phyloP scores from a whole-genome alignment of 2,113 vertebrate species.

The Piaya cayana region DNA sequence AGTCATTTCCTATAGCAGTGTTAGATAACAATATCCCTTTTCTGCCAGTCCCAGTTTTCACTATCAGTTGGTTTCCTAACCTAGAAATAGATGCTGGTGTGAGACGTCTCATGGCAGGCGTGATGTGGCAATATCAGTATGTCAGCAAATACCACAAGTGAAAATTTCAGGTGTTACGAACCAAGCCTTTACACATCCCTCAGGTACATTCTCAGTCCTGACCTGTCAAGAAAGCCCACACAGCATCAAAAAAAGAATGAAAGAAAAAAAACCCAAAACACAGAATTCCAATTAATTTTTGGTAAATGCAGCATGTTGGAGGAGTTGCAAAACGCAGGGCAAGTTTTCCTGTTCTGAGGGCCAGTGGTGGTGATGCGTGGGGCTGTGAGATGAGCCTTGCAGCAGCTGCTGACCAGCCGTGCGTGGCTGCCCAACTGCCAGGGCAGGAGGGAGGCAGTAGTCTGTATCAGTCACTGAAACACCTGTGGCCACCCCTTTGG shows the following conservation, averaged over 20 bases:
- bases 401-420: too few relatives aligned
- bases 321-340: neutral
- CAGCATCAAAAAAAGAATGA: neutral
- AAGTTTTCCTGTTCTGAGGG: neutral
- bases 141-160: neutral
- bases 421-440: accelerated
- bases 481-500: accelerated
- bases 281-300: neutral
- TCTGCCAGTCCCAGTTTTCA: neutral
- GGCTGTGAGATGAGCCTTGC: neutral
- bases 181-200: neutral
- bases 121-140: accelerated
- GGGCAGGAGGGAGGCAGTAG: too few relatives aligned
- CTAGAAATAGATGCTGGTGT: neutral
- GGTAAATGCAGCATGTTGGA: neutral
- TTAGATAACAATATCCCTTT: neutral
- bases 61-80: neutral
- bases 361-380: neutral
- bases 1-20: neutral
- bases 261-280: too few relatives aligned
- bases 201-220: neutral
- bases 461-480: accelerated
- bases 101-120: accelerated
- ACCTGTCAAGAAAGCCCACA: neutral
- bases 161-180: neutral